Evolutionary conservation across 2,888 invertebrate genomes (phyloP).

Genomic region (Pecten maximus): DNA sequence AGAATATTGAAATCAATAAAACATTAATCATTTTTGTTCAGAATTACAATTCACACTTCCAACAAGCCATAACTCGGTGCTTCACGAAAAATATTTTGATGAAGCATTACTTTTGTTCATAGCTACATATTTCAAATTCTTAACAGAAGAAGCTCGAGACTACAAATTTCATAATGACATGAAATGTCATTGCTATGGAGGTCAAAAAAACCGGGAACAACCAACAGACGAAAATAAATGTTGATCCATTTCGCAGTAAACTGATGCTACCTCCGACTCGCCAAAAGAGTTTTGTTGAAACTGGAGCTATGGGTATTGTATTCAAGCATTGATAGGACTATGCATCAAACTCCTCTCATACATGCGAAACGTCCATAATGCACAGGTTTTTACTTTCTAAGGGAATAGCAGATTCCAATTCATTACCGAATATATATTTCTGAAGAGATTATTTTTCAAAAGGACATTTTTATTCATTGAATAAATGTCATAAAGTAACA

Average conservation of each 20-base stretch:
- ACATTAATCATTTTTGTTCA: background rate
- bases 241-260: conserved; percentile 20
- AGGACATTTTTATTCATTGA: conserved; percentile 33
- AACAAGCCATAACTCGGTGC: background rate
- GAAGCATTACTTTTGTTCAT: background rate
- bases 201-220: conserved; percentile 28
- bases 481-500: background rate
- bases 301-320: conserved; percentile 9
- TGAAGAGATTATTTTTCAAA: conserved; percentile 33
- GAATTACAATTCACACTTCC: background rate
- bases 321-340: conserved; percentile 29
- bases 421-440: conserved; percentile 28
- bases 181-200: conserved; percentile 16
- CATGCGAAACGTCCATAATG: conserved; percentile 33
- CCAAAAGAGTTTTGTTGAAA: conserved; percentile 33
- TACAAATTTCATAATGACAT: conserved; percentile 31
- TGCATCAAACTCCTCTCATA: conserved; percentile 28
- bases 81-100: background rate
- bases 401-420: conserved; percentile 26
- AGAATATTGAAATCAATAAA: background rate
- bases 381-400: conserved; percentile 30
- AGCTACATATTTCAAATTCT: background rate
- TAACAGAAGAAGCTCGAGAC: background rate
- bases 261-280: conserved; percentile 21
- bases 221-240: conserved; percentile 30